Evolutionary conservation across 2,797 vertebrate genomes (phyloP).

Genomic region (Nyctibius grandis): DNA sequence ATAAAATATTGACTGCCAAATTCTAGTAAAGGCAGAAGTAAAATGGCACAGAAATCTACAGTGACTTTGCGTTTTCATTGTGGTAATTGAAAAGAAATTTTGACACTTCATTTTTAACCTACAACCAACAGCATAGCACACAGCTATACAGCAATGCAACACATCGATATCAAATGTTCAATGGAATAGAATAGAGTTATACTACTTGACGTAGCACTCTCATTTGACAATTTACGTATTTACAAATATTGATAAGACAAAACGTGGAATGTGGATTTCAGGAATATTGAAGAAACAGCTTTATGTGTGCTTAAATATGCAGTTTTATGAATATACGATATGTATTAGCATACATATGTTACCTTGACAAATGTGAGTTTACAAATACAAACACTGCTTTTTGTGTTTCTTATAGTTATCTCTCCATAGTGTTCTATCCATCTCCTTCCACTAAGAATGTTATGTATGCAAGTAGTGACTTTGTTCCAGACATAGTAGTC

Average conservation of each 20-base stretch:
- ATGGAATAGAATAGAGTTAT: not conserved
- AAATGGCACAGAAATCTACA: not conserved
- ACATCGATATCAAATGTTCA: not conserved
- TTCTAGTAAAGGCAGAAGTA: not conserved
- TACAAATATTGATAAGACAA: not conserved
- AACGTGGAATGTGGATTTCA: not conserved
- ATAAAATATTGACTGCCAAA: not conserved
- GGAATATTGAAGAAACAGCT: not conserved
- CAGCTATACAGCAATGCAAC: not conserved
- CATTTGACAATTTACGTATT: not conserved
- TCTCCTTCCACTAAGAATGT: slow-evolving; percentile 95
- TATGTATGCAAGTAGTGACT: slow-evolving; percentile 98
- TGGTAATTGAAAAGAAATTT: not conserved
- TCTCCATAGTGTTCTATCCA: slow-evolving; percentile 99
- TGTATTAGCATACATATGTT: not conserved
- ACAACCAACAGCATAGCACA: not conserved
- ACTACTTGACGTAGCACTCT: not conserved
- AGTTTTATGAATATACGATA: not conserved
- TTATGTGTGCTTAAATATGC: not conserved
- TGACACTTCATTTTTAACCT: not conserved
- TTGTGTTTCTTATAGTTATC: slow-evolving; percentile 94
- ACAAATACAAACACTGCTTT: slow-evolving; percentile 92
- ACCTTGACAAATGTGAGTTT: slow-evolving; percentile 99
- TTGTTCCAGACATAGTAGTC: slow-evolving; percentile 99
- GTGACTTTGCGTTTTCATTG: not conserved